Base-by-base conservation (phyloP, 2,113 vertebrate species). In the Lamprologus lemairii region DNA sequence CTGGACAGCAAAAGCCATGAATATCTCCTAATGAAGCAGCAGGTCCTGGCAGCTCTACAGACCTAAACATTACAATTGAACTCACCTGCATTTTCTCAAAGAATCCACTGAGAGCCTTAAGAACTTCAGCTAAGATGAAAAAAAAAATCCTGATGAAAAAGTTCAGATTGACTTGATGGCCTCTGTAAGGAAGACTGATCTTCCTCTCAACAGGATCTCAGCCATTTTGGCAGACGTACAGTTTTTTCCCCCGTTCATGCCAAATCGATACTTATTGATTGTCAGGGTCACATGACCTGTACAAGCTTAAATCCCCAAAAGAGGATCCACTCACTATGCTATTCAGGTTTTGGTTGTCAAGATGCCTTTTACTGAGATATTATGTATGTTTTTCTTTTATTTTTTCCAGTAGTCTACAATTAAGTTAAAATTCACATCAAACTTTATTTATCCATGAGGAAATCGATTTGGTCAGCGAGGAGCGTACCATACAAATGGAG, bases 11-110 rank as follows among this genome's bases (percentile, higher is more conserved):
- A 42, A 42, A 73, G 35, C 49, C 87, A 92, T 89, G 75, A 89
- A 94, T 92, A 89, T 93, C 54, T 80, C 58, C 78, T 89, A 87
- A 85, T 92, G 68, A 93, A 81, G 55, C 65, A 53, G 54, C 68
- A 85, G 82, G 82, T 55, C 79, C 28, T 60, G 55, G 91, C 81
- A 81, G 65, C 49, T 84, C 57, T 88, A 68, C 75, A 85, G 87
- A 86, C 42, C 45, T 17, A 49, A 19, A 17, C 78, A 80, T 80
- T 26, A 49, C 17, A 45, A 88, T 87, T 83, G 63, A 81, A 85
- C 58, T 83, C 81, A 92, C 51, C 84, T 89, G 84, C 79, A 80
- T 83, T 92, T 86, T 87, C 84, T 79, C 28, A 78, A 40, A 55
- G 33, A 60, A 54, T 87, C 84, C 75, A 79, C 21, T 58, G 82